phyloP scores from a whole-genome alignment of 2,113 vertebrate species.

The Manacus vitellinus region DNA sequence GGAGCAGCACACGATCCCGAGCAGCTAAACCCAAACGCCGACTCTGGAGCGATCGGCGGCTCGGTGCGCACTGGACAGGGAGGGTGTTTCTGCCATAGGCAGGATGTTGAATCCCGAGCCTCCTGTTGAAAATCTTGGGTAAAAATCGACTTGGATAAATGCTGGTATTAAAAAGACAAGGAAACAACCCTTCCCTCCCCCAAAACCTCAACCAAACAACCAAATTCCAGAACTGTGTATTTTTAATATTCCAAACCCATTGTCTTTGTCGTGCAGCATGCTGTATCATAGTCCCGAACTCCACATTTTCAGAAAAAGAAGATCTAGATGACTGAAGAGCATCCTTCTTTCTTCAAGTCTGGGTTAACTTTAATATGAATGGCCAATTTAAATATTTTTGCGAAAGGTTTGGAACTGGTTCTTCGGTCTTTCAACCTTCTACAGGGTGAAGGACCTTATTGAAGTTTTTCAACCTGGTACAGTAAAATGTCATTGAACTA shows the following conservation, averaged over 20 bases:
- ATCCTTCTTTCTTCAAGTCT: background rate
- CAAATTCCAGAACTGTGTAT: accelerated
- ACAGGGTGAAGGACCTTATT: background rate
- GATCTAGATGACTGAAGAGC: background rate
- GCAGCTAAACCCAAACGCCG: accelerated
- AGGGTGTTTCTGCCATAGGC: background rate
- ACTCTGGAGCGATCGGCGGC: background rate
- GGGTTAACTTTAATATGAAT: background rate
- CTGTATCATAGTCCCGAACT: background rate
- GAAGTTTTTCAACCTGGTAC: background rate
- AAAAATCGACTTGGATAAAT: background rate
- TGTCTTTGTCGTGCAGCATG: background rate
- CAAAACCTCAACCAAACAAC: too few relatives aligned
- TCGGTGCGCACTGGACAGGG: background rate
- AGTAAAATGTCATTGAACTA: background rate
- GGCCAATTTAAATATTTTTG: background rate
- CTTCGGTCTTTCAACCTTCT: background rate
- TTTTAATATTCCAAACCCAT: accelerated
- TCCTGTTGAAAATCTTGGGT: background rate
- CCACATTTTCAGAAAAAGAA: background rate
- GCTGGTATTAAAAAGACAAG: too few relatives aligned
- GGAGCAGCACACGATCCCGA: too few relatives aligned
- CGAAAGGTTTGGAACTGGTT: background rate
- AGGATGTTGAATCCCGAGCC: accelerated
- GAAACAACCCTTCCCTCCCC: too few relatives aligned